Conservation (phyloP, 2,797 vertebrate genomes). For the Gymnothorax javanicus region DNA sequence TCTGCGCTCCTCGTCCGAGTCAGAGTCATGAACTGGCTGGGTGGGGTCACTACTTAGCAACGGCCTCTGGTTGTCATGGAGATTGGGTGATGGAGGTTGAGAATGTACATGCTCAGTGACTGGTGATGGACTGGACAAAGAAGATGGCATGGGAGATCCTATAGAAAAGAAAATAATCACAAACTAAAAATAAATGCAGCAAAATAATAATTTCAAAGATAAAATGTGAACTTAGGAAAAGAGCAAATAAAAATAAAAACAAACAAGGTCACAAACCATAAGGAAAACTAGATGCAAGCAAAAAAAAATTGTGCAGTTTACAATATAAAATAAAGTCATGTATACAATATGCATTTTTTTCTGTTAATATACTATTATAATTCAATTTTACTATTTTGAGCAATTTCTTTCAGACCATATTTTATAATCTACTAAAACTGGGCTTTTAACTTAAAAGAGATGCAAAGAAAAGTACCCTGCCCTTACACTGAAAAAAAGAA, state of each 20-base stretch:
- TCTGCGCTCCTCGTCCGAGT: slow-evolving; percentile 73
- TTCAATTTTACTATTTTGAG: background rate
- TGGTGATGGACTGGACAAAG: slow-evolving; percentile 77
- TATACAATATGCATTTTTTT: background rate
- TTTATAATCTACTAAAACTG: background rate
- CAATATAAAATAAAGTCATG: background rate
- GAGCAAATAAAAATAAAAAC: background rate
- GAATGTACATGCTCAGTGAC: slow-evolving; percentile 70
- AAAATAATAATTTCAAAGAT: slow-evolving; percentile 30
- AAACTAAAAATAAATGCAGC: slow-evolving; percentile 29
- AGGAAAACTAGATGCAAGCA: background rate
- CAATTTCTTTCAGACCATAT: background rate
- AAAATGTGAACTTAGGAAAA: slow-evolving; percentile 11
- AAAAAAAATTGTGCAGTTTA: background rate
- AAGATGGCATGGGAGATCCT: slow-evolving; percentile 78
- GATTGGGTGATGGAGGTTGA: slow-evolving; percentile 76
- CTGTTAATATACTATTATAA: background rate
- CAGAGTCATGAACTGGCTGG: slow-evolving; percentile 75
- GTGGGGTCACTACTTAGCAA: slow-evolving; percentile 78
- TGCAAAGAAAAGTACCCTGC: background rate
- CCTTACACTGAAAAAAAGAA: background rate
- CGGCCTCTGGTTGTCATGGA: slow-evolving; percentile 82
- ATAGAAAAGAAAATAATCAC: slow-evolving; percentile 59
- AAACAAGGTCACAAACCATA: background rate
- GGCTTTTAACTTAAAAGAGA: slow-evolving; percentile 16